Conservation (phyloP, 2,888 invertebrate species). For the Heliconius erato region DNA sequence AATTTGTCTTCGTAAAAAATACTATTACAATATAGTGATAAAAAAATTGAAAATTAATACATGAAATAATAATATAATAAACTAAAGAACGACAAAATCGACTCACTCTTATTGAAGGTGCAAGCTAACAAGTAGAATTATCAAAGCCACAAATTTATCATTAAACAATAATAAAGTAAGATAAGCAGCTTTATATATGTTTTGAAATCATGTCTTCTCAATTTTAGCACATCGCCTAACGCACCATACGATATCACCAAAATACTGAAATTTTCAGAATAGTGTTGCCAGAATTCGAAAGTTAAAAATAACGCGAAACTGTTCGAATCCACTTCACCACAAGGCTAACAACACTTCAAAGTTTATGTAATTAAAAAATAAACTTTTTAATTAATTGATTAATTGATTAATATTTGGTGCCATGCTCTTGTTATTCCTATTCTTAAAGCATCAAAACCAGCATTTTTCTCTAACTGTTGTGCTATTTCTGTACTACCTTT, state of each 20-base stretch:
- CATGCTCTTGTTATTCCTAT: too few species aligned
- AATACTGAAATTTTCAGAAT: slow-evolving; percentile 38
- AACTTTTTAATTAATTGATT: too few species aligned
- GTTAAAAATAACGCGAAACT: slow-evolving; percentile 3
- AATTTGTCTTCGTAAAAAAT: background rate
- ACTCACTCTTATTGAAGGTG: slow-evolving; percentile 6
- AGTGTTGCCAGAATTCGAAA: slow-evolving; percentile 14
- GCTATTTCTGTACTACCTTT: too few species aligned
- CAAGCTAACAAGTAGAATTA: background rate
- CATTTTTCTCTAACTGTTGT: too few species aligned
- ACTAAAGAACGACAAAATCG: slow-evolving; percentile 13
- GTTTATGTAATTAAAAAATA: background rate
- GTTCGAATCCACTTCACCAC: background rate
- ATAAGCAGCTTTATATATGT: background rate
- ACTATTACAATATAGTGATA: background rate
- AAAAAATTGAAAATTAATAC: background rate
- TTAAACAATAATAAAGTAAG: background rate
- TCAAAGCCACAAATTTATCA: slow-evolving; percentile 6
- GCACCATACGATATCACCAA: slow-evolving; percentile 23
- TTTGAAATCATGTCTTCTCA: slow-evolving; percentile 7
- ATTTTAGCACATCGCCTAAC: background rate
- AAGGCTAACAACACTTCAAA: background rate
- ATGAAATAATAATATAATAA: background rate
- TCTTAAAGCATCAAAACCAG: too few species aligned
- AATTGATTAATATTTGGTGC: too few species aligned